Evolutionary conservation across 2,113 vertebrate species (phyloP).

Genomic region (Alces alces): DNA sequence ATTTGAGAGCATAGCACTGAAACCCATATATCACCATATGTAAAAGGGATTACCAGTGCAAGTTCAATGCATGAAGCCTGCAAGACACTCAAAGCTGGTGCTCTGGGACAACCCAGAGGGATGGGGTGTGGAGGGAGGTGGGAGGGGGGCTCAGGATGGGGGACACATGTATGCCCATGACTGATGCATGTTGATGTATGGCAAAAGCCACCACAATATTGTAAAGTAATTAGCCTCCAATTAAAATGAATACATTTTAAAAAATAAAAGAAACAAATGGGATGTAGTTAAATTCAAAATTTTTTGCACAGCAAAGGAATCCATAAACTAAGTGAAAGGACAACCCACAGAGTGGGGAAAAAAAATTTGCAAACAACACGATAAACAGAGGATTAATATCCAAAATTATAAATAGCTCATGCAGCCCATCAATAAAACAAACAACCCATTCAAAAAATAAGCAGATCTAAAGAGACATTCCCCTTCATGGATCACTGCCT

Average conservation of each 20-base stretch:
- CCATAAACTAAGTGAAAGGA: background rate
- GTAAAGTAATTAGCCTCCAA: background rate
- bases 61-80: background rate
- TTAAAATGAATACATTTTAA: background rate
- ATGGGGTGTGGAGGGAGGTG: background rate
- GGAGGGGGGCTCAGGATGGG: background rate
- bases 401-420: background rate
- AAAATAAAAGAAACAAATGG: background rate
- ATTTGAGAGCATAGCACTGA: background rate
- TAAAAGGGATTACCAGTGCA: background rate
- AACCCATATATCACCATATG: background rate
- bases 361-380: background rate
- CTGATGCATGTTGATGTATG: background rate
- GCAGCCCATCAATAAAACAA: background rate
- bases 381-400: background rate
- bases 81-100: background rate
- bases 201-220: background rate
- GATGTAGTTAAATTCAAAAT: background rate
- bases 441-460: background rate
- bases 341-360: background rate
- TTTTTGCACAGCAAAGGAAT: background rate
- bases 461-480: background rate
- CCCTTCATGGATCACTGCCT: background rate
- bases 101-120: background rate
- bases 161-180: background rate